Evolutionary conservation across 2,797 vertebrate species (phyloP).

Genomic region (Fistularia commersonii): DNA sequence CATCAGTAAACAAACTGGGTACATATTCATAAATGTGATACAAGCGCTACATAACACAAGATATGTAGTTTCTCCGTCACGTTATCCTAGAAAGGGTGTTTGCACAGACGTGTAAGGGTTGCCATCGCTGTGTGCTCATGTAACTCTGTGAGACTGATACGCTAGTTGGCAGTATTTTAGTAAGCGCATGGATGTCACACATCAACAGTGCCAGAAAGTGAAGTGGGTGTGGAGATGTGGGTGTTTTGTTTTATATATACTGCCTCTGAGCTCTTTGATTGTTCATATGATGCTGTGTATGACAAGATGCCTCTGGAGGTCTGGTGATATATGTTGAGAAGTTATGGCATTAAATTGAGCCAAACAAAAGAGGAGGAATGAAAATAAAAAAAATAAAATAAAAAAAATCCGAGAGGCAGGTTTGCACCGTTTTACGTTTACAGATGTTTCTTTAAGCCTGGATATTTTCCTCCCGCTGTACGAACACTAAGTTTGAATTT

Average conservation of each 20-base stretch:
- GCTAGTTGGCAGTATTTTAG: constrained; percentile 34
- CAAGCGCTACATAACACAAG: constrained; percentile 9
- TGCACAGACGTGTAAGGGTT: constrained; percentile 14
- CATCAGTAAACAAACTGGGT: constrained; percentile 25
- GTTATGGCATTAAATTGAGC: constrained; percentile 8
- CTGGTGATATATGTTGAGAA: constrained; percentile 19
- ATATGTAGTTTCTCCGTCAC: constrained; percentile 21
- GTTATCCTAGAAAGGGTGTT: constrained; percentile 33
- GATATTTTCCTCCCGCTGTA: background rate
- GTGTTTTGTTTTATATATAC: constrained; percentile 66
- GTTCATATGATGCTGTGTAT: constrained; percentile 65
- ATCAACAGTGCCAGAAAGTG: constrained; percentile 57
- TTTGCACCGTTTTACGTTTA: background rate
- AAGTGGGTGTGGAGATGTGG: constrained; percentile 64
- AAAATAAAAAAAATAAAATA: background rate
- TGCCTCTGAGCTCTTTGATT: constrained; percentile 62
- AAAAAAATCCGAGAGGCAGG: background rate
- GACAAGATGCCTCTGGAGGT: constrained; percentile 61
- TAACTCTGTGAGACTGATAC: constrained; percentile 20
- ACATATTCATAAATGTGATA: constrained; percentile 31
- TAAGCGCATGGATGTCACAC: constrained; percentile 55
- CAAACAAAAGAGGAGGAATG: constrained; percentile 1
- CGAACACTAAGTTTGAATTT: background rate
- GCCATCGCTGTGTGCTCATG: constrained; percentile 5
- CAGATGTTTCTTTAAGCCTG: background rate